Evolutionary conservation across 2,113 vertebrate species (phyloP).

Genomic region (Rafetus swinhoei): DNA sequence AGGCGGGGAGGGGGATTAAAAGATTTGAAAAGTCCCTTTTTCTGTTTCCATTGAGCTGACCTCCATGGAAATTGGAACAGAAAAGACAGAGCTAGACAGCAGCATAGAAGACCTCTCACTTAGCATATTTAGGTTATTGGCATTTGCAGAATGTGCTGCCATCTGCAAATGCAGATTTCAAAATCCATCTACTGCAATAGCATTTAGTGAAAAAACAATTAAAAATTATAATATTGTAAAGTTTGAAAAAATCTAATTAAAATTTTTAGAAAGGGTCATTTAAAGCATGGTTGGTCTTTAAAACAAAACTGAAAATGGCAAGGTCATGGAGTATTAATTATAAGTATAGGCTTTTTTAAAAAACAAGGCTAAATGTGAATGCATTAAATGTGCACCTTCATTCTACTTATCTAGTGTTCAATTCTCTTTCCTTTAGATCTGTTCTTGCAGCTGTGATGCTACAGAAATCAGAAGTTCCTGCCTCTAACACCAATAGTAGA

Average conservation of each 20-base stretch:
- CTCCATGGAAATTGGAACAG: constrained; percentile 32
- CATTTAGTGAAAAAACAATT: neutral
- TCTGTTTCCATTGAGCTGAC: neutral
- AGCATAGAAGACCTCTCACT: neutral
- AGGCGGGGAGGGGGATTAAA: neutral
- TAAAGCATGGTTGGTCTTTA: neutral
- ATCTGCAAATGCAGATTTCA: neutral
- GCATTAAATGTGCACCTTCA: fast-evolving
- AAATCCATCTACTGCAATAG: neutral
- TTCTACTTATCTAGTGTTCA: neutral
- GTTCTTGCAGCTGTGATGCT: neutral
- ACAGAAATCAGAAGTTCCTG: neutral
- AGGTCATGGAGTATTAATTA: neutral
- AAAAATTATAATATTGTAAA: neutral
- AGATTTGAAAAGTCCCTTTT: neutral
- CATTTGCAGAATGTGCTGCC: neutral
- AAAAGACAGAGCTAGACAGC: neutral
- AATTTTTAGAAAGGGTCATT: fast-evolving
- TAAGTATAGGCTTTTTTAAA: neutral
- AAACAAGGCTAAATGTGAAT: neutral
- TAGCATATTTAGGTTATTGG: neutral
- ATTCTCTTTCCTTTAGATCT: fast-evolving
- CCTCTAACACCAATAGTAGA: neutral
- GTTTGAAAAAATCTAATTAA: neutral
- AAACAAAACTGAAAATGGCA: fast-evolving